phyloP scores from a whole-genome alignment of 92 coral and sea anemone species.

The Phymanthus crucifer region DNA sequence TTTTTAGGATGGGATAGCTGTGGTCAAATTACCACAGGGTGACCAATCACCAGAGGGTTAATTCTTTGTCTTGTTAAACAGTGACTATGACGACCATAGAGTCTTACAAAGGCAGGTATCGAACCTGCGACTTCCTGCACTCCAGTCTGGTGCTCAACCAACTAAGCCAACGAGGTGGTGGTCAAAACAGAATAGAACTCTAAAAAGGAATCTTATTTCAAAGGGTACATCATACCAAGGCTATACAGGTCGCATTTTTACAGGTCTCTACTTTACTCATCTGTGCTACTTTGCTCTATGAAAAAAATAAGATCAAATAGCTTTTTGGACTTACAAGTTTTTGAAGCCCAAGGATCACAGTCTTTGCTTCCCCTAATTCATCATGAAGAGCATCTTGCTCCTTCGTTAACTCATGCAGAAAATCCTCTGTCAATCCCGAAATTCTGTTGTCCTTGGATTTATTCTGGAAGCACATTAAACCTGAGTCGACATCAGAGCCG shows the following conservation, averaged over 20 bases:
- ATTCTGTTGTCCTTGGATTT: conserved; percentile 22
- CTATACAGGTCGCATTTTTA: too few relatives aligned
- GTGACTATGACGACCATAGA: too few relatives aligned
- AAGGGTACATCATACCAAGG: too few relatives aligned
- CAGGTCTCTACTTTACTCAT: too few relatives aligned
- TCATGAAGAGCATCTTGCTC: conserved; percentile 87
- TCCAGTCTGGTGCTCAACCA: neutral
- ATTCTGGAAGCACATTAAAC: conserved; percentile 30
- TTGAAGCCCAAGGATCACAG: conserved; percentile 64
- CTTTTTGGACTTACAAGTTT: conserved; percentile 62
- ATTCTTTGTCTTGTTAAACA: too few relatives aligned
- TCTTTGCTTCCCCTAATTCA: conserved; percentile 63
- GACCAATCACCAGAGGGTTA: neutral
- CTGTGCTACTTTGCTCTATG: too few relatives aligned
- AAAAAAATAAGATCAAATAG: neutral
- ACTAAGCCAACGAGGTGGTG: too few relatives aligned
- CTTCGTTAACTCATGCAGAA: conserved; percentile 61
- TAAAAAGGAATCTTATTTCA: too few relatives aligned
- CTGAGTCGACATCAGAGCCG: conserved; percentile 57
- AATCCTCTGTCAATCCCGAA: conserved; percentile 47
- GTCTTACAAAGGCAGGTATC: too few relatives aligned
- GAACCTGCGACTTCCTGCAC: too few relatives aligned
- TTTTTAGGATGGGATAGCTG: conserved; percentile 8
- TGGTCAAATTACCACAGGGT: neutral
- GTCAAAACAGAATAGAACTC: neutral